A percentile compares a stretch with the other conserved stretches of the same genome.
phyloP scores from a whole-genome alignment of 2,113 vertebrate species.

The Crotalus helleri region DNA sequence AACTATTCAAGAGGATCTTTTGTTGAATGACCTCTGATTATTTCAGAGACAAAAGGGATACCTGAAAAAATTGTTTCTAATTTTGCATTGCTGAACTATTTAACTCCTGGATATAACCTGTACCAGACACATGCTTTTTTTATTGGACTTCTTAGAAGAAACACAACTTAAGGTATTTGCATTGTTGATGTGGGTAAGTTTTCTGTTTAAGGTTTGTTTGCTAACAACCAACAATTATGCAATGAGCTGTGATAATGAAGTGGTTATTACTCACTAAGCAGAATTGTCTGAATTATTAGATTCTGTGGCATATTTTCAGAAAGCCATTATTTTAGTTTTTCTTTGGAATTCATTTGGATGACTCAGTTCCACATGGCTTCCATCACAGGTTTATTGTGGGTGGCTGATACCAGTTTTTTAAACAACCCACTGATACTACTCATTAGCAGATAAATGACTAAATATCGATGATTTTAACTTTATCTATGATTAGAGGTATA shows the following conservation, averaged over 20 bases:
- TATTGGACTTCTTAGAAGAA: neutral
- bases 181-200: neutral
- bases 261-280: neutral
- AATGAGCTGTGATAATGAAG: neutral
- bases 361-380: neutral
- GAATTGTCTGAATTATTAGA: neutral
- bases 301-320: neutral
- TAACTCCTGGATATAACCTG: neutral
- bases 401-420: neutral
- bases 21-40: neutral
- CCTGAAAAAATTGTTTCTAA: neutral
- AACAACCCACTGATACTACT: neutral
- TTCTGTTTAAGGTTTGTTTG: neutral
- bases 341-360: neutral
- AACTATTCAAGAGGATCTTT: neutral
- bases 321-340: neutral
- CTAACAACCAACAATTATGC: neutral
- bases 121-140: neutral
- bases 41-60: neutral
- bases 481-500: neutral
- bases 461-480: neutral
- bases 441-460: neutral
- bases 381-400: neutral
- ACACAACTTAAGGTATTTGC: neutral
- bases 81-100: neutral